Conservation (phyloP, 2,888 invertebrate species). For the Galeruca laticollis region DNA sequence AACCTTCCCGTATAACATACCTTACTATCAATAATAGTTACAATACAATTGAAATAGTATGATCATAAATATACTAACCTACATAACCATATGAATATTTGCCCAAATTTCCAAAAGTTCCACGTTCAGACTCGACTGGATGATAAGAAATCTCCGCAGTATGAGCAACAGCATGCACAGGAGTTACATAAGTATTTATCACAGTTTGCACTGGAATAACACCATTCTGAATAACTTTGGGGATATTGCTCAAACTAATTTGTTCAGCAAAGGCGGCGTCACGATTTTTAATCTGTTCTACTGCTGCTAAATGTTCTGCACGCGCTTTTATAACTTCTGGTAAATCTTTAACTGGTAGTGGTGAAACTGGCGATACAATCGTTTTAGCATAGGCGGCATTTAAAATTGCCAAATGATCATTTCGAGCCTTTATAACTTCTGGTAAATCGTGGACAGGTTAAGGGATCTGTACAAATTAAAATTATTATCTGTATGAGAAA, state of each 20-base stretch:
- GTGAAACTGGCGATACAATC: constrained; percentile 47
- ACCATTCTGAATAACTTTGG: constrained; percentile 40
- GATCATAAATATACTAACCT: constrained; percentile 50
- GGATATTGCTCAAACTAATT: constrained; percentile 54
- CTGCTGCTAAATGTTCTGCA: constrained; percentile 59
- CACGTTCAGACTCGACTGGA: constrained; percentile 36
- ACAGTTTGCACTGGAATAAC: constrained; percentile 47
- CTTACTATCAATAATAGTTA: no score
- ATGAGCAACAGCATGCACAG: constrained; percentile 48
- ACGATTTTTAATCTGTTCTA: constrained; percentile 58
- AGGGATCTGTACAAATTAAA: constrained; percentile 48
- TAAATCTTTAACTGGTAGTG: constrained; percentile 64
- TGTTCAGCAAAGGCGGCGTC: constrained; percentile 55
- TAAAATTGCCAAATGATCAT: constrained; percentile 59
- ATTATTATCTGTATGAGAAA: no score
- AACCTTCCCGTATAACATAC: no score
- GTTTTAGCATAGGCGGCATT: constrained; percentile 59
- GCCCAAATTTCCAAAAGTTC: constrained; percentile 67
- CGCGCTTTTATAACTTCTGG: constrained; percentile 61
- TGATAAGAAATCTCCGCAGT: constrained; percentile 52
- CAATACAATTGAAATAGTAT: background rate
- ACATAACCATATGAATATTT: constrained; percentile 74
- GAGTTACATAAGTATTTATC: constrained; percentile 16
- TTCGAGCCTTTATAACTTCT: constrained; percentile 60
- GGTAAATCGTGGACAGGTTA: constrained; percentile 65